These are phyloP conservation scores for Mimas tiliae DNA, from an alignment of 2,888 invertebrate genomes.

Conservation along the genomic window DNA sequence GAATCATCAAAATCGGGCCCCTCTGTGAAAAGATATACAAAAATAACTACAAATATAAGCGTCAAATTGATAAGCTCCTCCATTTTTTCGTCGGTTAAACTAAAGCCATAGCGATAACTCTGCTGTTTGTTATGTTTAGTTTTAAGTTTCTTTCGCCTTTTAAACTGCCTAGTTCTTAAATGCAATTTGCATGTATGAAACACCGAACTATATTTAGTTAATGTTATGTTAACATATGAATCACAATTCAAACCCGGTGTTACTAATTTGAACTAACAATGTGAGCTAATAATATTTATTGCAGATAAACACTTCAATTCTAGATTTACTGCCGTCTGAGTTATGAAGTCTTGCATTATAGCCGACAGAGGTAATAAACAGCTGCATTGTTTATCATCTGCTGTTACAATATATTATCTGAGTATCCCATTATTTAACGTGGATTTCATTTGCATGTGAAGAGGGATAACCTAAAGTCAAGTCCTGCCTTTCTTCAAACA, in stretches of 20 bases:
- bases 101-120: no score
- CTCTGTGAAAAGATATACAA: no score
- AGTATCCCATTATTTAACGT: not conserved
- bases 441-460: not conserved
- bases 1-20: no score
- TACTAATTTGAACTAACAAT: conserved; percentile 4
- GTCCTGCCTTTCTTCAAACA: not conserved
- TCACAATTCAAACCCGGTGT: not conserved
- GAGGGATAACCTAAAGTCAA: not conserved
- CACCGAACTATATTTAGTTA: not conserved
- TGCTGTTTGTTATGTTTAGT: no score
- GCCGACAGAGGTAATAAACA: not conserved
- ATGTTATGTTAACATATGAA: not conserved
- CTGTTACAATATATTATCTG: not conserved
- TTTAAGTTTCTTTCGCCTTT: no score
- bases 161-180: no score
- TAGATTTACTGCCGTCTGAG: not conserved
- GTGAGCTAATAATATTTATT: conserved; percentile 3
- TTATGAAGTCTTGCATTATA: conserved; percentile 6
- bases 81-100: no score
- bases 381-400: not conserved
- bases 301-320: conserved; percentile 1
- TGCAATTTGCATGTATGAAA: no score
- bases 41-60: no score
- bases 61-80: no score